These are phyloP conservation scores for Chelon labrosus DNA, from an alignment of 2,797 vertebrate species.

Conservation along the genomic window DNA sequence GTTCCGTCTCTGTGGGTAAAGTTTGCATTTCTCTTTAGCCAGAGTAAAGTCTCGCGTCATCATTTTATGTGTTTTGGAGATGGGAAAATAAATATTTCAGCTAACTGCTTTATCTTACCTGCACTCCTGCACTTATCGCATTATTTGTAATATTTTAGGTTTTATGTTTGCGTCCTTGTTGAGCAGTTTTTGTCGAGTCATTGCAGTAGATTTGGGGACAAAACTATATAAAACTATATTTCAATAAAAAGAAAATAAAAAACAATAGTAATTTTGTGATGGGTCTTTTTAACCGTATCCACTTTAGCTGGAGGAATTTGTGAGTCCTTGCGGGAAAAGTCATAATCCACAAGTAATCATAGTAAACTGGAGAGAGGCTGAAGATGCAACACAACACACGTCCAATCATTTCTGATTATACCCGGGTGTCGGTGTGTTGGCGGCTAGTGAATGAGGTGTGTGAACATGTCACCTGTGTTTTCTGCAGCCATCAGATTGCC, in stretches of 20 bases:
- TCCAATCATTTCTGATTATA: neutral
- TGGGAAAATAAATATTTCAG: neutral
- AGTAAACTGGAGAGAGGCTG: neutral
- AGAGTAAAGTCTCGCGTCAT: neutral
- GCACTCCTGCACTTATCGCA: neutral
- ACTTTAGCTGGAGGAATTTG: no score
- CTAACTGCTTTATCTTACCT: neutral
- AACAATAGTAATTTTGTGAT: neutral
- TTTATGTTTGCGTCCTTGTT: neutral
- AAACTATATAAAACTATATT: neutral
- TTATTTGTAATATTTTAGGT: neutral
- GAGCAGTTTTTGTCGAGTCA: neutral
- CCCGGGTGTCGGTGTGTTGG: neutral
- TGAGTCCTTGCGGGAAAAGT: no score
- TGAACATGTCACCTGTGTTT: neutral
- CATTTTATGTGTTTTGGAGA: neutral
- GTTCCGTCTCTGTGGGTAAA: neutral
- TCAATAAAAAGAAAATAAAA: neutral
- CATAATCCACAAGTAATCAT: neutral
- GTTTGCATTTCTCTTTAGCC: neutral
- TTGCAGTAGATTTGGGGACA: neutral
- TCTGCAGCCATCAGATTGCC: neutral
- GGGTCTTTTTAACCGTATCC: no score
- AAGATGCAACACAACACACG: neutral
- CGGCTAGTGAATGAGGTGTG: constrained; percentile 3